Percentiles rank a stretch among this genome's conserved stretches.
Conservation (phyloP, 1,140 invertebrate species). For the Fopius arisanus region DNA sequence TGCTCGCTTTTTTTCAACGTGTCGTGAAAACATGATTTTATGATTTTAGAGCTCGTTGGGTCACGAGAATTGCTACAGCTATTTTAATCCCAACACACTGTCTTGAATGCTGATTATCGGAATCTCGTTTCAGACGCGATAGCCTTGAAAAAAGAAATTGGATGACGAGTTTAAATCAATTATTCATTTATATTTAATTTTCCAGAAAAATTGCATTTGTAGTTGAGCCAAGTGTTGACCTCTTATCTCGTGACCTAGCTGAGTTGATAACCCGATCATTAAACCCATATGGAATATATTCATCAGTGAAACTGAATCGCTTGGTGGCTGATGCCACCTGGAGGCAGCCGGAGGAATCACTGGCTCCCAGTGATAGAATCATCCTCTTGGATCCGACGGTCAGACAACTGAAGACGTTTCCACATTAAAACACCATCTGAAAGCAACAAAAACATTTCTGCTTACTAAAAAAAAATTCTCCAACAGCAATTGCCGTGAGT, state of each 20-base stretch:
- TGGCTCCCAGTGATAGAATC: not conserved
- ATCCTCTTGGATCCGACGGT: slow-evolving; percentile 29
- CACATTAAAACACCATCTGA: not conserved
- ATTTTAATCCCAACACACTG: slow-evolving; percentile 19
- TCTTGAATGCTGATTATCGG: slow-evolving; percentile 25
- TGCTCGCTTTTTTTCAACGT: not conserved
- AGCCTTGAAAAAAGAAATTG: slow-evolving; percentile 11
- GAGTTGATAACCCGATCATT: not conserved
- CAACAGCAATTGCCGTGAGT: not conserved
- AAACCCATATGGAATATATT: no score
- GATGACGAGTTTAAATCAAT: slow-evolving; percentile 5
- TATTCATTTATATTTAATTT: not conserved
- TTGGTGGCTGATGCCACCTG: slow-evolving; percentile 52
- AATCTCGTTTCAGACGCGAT: slow-evolving; percentile 25
- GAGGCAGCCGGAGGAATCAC: slow-evolving; percentile 36
- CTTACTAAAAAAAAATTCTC: not conserved
- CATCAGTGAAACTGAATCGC: not conserved
- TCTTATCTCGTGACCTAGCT: not conserved
- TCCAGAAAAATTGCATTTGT: no score
- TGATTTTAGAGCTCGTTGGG: not conserved
- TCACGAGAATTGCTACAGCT: not conserved
- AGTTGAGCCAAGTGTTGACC: no score
- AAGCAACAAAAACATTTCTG: not conserved
- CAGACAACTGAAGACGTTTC: not conserved
- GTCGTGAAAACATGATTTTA: slow-evolving; percentile 31